These are phyloP conservation scores for Tachysurus vachellii DNA, from an alignment of 2,113 vertebrate genomes.

Conservation along the genomic window DNA sequence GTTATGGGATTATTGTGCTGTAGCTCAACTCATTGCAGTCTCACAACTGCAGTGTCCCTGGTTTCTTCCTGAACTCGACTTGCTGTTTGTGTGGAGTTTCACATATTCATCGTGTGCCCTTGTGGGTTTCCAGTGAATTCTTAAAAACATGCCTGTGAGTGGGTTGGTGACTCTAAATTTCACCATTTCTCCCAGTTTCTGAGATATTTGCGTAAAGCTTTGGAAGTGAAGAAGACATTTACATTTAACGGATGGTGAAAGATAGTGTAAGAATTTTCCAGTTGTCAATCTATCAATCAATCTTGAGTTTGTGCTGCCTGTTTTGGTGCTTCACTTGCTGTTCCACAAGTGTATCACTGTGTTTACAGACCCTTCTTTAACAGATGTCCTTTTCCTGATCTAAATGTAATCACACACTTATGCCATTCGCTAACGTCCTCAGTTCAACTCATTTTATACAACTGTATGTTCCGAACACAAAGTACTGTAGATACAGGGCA, in stretches of 20 bases:
- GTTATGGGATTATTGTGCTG: not conserved
- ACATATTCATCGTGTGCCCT: not conserved
- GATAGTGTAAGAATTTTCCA: not conserved
- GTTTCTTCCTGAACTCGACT: not conserved
- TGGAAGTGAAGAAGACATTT: not conserved
- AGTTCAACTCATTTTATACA: not conserved
- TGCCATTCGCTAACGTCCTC: not conserved
- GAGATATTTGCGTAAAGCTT: not conserved
- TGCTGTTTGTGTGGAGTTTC: not conserved
- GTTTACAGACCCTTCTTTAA: not conserved
- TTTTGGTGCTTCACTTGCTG: not conserved
- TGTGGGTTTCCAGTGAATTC: not conserved
- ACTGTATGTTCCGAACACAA: not conserved
- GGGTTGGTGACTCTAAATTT: not conserved
- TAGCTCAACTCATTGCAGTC: too few species aligned
- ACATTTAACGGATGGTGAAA: too few species aligned
- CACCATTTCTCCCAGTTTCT: not conserved
- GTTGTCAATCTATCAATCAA: not conserved
- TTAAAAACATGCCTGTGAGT: not conserved
- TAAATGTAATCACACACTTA: not conserved
- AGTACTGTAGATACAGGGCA: not conserved
- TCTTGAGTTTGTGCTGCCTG: not conserved
- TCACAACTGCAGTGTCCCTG: not conserved
- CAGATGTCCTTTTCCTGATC: not conserved
- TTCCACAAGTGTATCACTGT: not conserved